Base-by-base conservation (phyloP, 2,888 invertebrate genomes). In the Protula sp. region DNA sequence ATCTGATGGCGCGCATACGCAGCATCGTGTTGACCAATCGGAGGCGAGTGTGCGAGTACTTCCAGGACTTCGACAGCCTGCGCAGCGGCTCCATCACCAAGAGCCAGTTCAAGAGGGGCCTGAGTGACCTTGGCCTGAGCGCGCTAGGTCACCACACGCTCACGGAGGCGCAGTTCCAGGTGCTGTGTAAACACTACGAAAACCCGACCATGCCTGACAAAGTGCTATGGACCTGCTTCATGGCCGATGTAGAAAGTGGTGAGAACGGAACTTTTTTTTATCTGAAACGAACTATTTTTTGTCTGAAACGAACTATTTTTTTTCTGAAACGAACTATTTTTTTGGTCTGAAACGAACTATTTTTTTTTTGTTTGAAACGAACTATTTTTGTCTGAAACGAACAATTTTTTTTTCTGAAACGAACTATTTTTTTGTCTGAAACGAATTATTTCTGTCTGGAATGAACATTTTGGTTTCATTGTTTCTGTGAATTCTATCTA, bases 171-270 rank as follows among this genome's bases (percentile, higher is more conserved):
- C 79, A 81, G 70, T 76, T 71, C 57, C 61, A 71, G 4, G 62
- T 73, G 14, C 67, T 81, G 48, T 72, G 71, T 59, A 66, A 74
- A 24, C 65, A 69, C 45, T 81, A 81, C 64, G 63, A 69, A 29
- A 72, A 76, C 58, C 75, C 78, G 9, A 60, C 65, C 14, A 72
- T 74, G 58, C 14, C 66, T 2, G 76, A 78, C 60, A 72, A 77
- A 54, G 72, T 76, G 26, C 52, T 71, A 31, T 81, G 79, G 79
- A 74, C 69, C 26, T 69, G 71, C 30, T 81, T 81, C 64, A 68
- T 72, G 47, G 62, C 66, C 31, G 81, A 81, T 67, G 61, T 81
- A 24, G 79, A 81, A 59, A 76, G 73, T 64, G 80, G 80, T 81
- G 55, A 38, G 54, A 22, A 30, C 2, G n/a, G n/a, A n/a, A n/a